phyloP scores from a whole-genome alignment of 2,888 invertebrate genomes.

The Cyclophora albipunctata region DNA sequence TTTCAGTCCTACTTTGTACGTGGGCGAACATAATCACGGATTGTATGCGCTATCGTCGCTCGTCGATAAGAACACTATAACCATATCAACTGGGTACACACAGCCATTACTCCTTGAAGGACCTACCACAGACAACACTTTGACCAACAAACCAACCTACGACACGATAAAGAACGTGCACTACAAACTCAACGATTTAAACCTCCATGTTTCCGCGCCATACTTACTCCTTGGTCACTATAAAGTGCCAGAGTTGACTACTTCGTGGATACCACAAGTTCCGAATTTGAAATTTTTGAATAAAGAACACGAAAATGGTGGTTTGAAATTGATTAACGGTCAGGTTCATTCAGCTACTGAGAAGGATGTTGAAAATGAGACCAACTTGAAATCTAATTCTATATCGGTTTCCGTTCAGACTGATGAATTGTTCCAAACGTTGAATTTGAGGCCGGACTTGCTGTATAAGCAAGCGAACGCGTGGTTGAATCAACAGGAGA shows the following conservation, averaged over 20 bases:
- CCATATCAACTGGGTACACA: slow-evolving; percentile 83
- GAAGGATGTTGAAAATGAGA: slow-evolving; percentile 61
- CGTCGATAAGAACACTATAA: slow-evolving; percentile 92
- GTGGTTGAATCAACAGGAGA: slow-evolving; percentile 86
- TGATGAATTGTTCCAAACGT: slow-evolving; percentile 67
- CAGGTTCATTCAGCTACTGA: slow-evolving; percentile 47
- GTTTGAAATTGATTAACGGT: slow-evolving; percentile 56
- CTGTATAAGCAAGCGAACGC: slow-evolving; percentile 63
- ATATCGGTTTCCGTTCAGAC: slow-evolving; percentile 76
- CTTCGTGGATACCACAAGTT: slow-evolving; percentile 59
- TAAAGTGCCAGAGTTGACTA: slow-evolving; percentile 78
- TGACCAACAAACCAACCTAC: slow-evolving; percentile 43
- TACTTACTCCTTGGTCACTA: slow-evolving; percentile 80
- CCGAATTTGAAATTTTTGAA: slow-evolving; percentile 52
- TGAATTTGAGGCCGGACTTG: slow-evolving; percentile 48
- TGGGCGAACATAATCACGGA: slow-evolving; percentile 90
- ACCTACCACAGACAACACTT: slow-evolving; percentile 58
- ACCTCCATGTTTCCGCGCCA: slow-evolving; percentile 58
- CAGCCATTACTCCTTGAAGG: slow-evolving; percentile 84
- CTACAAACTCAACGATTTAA: slow-evolving; percentile 58
- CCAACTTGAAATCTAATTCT: slow-evolving; percentile 55
- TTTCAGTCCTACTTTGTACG: slow-evolving; percentile 91
- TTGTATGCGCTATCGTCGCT: slow-evolving; percentile 94
- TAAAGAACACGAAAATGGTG: slow-evolving; percentile 32
- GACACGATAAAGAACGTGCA: slow-evolving; percentile 70